These are phyloP conservation scores for Troilus luridus DNA, from an alignment of 2,888 invertebrate genomes.

Conservation along the genomic window DNA sequence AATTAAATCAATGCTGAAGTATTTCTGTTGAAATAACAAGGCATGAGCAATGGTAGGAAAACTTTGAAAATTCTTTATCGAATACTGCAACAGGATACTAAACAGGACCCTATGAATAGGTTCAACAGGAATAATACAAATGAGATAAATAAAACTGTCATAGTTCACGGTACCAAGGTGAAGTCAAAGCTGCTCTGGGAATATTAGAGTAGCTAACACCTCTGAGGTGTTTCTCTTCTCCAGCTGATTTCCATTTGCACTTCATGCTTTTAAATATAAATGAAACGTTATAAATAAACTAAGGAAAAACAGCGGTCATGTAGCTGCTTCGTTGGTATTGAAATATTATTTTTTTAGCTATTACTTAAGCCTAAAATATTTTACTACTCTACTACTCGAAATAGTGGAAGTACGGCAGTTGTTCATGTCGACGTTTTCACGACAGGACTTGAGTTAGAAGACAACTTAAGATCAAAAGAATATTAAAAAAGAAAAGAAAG, in stretches of 20 bases:
- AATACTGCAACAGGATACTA: not conserved
- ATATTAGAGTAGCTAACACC: not conserved
- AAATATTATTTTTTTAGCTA: not conserved
- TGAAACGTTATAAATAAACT: not conserved
- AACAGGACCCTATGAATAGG: not conserved
- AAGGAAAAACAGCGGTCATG: not conserved
- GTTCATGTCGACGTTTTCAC: not conserved
- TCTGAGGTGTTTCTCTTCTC: not conserved
- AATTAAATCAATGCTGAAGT: not conserved
- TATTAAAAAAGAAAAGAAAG: too few species aligned
- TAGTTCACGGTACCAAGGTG: conserved; percentile 27
- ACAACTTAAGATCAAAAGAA: not conserved
- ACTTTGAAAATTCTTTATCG: not conserved
- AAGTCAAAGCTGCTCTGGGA: not conserved
- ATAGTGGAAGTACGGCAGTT: not conserved
- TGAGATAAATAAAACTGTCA: conserved; percentile 38
- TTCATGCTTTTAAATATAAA: conserved; percentile 7
- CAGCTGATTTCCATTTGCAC: not conserved
- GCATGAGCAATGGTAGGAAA: not conserved
- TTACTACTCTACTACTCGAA: not conserved
- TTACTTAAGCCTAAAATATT: not conserved
- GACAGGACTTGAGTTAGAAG: not conserved
- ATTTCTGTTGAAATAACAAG: not conserved
- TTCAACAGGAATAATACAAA: conserved; percentile 10
- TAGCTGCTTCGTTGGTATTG: not conserved